Conservation (phyloP, 2,797 vertebrate genomes). For the Rhinogobio ventralis region DNA sequence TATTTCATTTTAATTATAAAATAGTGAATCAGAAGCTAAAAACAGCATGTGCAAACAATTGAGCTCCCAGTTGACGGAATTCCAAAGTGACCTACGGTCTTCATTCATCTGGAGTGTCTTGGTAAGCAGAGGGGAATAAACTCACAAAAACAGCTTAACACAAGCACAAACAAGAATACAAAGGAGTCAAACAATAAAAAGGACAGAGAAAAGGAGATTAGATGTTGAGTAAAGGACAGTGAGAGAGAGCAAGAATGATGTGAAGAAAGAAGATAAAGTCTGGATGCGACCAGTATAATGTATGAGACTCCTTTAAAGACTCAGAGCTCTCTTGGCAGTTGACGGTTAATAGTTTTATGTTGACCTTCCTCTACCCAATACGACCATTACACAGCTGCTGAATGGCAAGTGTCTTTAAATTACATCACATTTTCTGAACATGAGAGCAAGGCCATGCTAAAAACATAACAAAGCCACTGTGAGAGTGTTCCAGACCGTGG, state of each 20-base stretch:
- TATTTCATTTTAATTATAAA: background rate
- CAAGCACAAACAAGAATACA: slow-evolving; percentile 28
- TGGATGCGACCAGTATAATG: slow-evolving; percentile 32
- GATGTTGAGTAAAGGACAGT: background rate
- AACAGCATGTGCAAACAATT: background rate
- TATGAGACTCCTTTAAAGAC: slow-evolving; percentile 28
- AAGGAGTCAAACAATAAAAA: slow-evolving; percentile 1
- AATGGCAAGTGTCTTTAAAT: slow-evolving; percentile 35
- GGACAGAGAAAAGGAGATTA: slow-evolving; percentile 3
- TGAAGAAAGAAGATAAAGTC: slow-evolving; percentile 21
- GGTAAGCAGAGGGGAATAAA: slow-evolving; percentile 33
- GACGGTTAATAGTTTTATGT: slow-evolving; percentile 18
- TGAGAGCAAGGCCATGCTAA: slow-evolving; percentile 25
- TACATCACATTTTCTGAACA: slow-evolving; percentile 32
- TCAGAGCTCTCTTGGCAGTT: slow-evolving; percentile 3
- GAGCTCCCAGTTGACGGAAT: background rate
- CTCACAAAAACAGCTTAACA: slow-evolving; percentile 41
- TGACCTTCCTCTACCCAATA: slow-evolving; percentile 37
- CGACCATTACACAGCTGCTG: slow-evolving; percentile 22
- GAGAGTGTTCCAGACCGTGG: background rate
- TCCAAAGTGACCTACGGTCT: slow-evolving; percentile 25
- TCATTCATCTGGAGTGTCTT: slow-evolving; percentile 55
- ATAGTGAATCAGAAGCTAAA: background rate
- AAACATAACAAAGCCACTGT: slow-evolving; percentile 17
- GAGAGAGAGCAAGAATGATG: slow-evolving; percentile 1